Evolutionary conservation across 2,113 vertebrate species (phyloP).

Genomic region (Castor canadensis): DNA sequence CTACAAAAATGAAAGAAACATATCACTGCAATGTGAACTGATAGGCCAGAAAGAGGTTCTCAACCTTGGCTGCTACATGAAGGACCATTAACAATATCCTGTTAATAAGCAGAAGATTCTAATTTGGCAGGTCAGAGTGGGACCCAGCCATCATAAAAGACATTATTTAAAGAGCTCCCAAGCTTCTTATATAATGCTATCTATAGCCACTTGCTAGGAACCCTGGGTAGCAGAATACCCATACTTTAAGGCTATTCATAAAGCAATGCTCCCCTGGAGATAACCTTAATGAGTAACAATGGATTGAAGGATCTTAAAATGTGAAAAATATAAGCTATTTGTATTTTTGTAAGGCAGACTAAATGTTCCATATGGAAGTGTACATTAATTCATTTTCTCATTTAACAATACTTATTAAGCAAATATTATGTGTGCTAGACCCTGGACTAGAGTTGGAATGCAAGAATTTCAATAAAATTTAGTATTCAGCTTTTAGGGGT

Average conservation of each 20-base stretch:
- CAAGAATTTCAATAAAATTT: background rate
- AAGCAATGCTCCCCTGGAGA: background rate
- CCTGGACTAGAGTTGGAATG: background rate
- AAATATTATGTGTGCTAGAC: background rate
- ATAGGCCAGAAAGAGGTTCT: background rate
- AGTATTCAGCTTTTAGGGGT: background rate
- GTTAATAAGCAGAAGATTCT: background rate
- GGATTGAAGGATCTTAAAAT: background rate
- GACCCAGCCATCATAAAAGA: background rate
- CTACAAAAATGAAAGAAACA: constrained; percentile 24
- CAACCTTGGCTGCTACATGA: background rate
- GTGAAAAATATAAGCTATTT: background rate
- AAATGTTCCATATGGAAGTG: background rate
- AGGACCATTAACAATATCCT: background rate
- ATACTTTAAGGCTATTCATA: background rate
- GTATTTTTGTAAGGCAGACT: background rate
- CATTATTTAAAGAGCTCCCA: background rate
- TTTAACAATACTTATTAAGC: constrained; percentile 10
- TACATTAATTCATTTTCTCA: background rate
- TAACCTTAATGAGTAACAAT: background rate
- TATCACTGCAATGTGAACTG: background rate
- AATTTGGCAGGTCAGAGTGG: background rate
- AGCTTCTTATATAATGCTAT: background rate
- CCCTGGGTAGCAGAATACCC: background rate
- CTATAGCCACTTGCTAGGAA: background rate